Percentiles rank a stretch among this genome's conserved stretches.
phyloP scores from a whole-genome alignment of 2,113 vertebrate genomes.

The Pungitius pungitius region DNA sequence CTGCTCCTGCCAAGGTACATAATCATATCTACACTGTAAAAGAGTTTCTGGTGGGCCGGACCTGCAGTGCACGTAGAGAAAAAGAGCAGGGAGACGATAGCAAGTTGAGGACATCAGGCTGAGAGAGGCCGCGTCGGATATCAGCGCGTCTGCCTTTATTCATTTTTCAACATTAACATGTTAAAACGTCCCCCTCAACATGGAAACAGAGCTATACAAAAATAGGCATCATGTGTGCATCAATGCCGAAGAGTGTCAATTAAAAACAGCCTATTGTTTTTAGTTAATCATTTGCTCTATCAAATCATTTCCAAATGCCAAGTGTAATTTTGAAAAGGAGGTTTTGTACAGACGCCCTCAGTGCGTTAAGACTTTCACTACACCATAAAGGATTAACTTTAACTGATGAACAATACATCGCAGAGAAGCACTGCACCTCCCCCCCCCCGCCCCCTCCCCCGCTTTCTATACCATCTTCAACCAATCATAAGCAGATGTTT shows the following conservation, averaged over 20 bases:
- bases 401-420: too few species aligned
- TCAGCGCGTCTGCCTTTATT: neutral
- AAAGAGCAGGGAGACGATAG: neutral
- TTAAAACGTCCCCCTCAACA: neutral
- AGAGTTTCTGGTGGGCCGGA: conserved; percentile 17
- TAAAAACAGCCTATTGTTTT: too few species aligned
- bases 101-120: conserved; percentile 14
- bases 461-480: neutral
- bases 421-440: too few species aligned
- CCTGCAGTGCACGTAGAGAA: neutral
- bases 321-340: neutral
- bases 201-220: neutral
- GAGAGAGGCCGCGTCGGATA: conserved; percentile 1
- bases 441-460: too few species aligned
- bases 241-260: neutral
- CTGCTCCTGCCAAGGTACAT: conserved; percentile 58
- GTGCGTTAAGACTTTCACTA: too few species aligned
- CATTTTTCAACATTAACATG: neutral
- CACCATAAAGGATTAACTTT: too few species aligned
- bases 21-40: conserved; percentile 56
- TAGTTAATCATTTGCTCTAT: too few species aligned
- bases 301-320: neutral
- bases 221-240: neutral
- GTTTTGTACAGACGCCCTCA: too few species aligned
- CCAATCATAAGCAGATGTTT: neutral